These are phyloP conservation scores for Oenanthe oenanthe DNA, from an alignment of 2,113 vertebrate species.

Conservation along the genomic window DNA sequence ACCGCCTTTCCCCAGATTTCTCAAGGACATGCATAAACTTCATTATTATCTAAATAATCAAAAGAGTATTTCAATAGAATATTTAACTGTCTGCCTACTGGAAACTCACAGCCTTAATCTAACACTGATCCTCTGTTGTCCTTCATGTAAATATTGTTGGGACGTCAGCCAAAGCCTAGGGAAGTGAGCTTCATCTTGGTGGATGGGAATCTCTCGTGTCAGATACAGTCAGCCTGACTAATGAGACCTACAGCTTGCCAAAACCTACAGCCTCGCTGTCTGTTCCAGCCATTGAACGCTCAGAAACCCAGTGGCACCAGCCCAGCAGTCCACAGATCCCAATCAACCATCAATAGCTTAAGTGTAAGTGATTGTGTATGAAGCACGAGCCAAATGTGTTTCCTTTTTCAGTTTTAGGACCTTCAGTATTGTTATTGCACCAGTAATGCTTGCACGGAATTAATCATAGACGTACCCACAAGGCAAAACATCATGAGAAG, in stretches of 20 bases:
- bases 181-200: constrained; percentile 75
- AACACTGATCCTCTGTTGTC: constrained; percentile 65
- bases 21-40: constrained; percentile 61
- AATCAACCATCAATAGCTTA: constrained; percentile 77
- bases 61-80: constrained; percentile 59
- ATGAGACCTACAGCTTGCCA: constrained; percentile 75
- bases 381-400: constrained; percentile 72
- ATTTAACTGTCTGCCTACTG: constrained; percentile 67
- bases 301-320: constrained; percentile 73
- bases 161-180: constrained; percentile 73
- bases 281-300: constrained; percentile 73
- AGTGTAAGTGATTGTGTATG: constrained; percentile 76
- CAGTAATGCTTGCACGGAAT: constrained; percentile 66
- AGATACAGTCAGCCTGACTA: constrained; percentile 80
- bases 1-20: constrained; percentile 55
- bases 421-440: constrained; percentile 69
- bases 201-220: constrained; percentile 77
- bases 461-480: constrained; percentile 66
- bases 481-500: constrained; percentile 60
- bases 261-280: constrained; percentile 74
- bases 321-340: constrained; percentile 72
- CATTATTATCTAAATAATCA: constrained; percentile 56
- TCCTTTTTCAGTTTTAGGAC: constrained; percentile 68
- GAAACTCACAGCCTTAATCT: constrained; percentile 64
- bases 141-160: constrained; percentile 75